Conservation (phyloP, 2,113 vertebrate species). For the Psilopogon haemacephalus region DNA sequence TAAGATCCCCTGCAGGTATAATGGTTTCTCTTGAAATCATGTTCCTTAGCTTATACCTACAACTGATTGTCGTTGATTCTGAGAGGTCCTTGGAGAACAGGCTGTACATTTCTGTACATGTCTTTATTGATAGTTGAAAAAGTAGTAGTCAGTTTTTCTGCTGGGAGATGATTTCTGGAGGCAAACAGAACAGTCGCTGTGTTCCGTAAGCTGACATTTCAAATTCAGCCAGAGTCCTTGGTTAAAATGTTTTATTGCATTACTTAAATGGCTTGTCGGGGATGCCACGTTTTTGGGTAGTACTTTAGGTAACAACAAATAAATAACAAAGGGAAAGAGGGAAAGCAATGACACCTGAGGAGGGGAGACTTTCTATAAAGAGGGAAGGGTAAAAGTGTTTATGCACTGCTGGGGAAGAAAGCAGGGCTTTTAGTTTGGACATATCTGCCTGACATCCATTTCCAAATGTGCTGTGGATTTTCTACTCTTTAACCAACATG, state of each 20-base stretch:
- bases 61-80: neutral
- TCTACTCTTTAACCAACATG: neutral
- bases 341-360: neutral
- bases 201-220: neutral
- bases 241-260: slow-evolving; percentile 56
- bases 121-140: neutral
- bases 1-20: neutral
- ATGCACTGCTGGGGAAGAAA: neutral
- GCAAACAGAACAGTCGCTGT: neutral
- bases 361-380: neutral
- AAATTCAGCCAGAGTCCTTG: neutral
- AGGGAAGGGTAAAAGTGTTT: neutral
- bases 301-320: slow-evolving; percentile 41
- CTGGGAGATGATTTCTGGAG: neutral
- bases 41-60: neutral
- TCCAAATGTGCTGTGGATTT: neutral
- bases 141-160: neutral
- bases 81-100: neutral
- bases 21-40: neutral
- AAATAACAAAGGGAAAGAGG: slow-evolving; percentile 21
- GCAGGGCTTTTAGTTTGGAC: neutral
- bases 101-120: neutral
- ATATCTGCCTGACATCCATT: neutral
- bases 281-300: slow-evolving; percentile 36
- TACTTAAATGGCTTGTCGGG: slow-evolving; percentile 35